These are phyloP conservation scores for Drosophila pruinosa DNA, from an alignment of 1,140 invertebrate genomes.

Conservation along the genomic window DNA sequence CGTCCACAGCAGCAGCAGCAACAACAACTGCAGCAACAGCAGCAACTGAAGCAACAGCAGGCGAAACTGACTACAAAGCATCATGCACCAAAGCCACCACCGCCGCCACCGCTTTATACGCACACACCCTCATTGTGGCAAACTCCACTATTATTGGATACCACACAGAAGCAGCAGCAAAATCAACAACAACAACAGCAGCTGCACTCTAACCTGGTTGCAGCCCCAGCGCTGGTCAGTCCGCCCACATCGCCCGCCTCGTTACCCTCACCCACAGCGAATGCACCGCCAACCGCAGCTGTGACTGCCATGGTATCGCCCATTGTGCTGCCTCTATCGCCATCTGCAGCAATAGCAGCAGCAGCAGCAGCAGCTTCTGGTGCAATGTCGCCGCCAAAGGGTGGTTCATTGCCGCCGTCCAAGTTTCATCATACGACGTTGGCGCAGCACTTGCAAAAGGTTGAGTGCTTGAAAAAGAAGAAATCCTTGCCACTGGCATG, in stretches of 20 bases:
- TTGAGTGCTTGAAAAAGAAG: conserved; percentile 71
- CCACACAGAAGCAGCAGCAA: conserved; percentile 50
- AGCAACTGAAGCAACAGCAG: conserved; percentile 44
- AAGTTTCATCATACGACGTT: conserved; percentile 79
- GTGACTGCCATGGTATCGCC: conserved; percentile 76
- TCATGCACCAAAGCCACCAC: conserved; percentile 21
- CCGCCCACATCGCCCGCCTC: conserved; percentile 79
- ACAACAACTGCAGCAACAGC: conserved; percentile 55
- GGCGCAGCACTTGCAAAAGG: conserved; percentile 77
- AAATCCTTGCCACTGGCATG: conserved; percentile 63
- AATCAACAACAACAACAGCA: conserved; percentile 23
- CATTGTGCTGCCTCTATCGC: conserved; percentile 46
- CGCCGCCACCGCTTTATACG: conserved; percentile 63
- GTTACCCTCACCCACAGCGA: conserved; percentile 58
- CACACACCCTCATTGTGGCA: conserved; percentile 79
- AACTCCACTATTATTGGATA: conserved; percentile 75
- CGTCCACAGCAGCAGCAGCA: conserved; percentile 63
- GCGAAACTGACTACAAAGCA: conserved; percentile 27
- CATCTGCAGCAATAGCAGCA: neutral
- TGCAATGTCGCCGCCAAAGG: conserved; percentile 53
- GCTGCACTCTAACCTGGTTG: conserved; percentile 30
- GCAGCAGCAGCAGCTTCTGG: conserved; percentile 2
- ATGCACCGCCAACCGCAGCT: conserved; percentile 48
- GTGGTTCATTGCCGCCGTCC: conserved; percentile 68
- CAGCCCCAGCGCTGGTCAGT: conserved; percentile 61